Conservation (phyloP, 2,888 invertebrate genomes). For the Tetragonula carbonaria region DNA sequence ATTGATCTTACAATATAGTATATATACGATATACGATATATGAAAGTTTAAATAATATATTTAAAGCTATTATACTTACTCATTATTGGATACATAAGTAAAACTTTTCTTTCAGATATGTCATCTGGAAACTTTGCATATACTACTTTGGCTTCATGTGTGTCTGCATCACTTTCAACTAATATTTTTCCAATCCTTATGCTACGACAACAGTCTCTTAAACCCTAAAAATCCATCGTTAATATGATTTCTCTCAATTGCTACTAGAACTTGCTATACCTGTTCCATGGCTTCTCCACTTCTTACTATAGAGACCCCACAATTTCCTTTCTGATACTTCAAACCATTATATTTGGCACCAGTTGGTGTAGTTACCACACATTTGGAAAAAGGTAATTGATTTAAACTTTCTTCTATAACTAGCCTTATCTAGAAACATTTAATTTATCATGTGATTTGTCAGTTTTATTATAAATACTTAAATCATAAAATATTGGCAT, state of each 20-base stretch:
- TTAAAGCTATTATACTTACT: constrained; percentile 85
- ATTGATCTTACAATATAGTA: constrained; percentile 54
- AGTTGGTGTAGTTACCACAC: constrained; percentile 96
- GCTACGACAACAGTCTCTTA: constrained; percentile 98
- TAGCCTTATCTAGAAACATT: constrained; percentile 89
- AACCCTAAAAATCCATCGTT: constrained; percentile 85
- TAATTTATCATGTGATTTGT: neutral
- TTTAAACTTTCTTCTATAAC: constrained; percentile 99
- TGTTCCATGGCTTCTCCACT: constrained; percentile 99
- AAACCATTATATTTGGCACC: constrained; percentile 95
- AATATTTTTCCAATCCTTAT: constrained; percentile 99
- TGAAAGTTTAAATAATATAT: neutral
- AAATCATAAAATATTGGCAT: neutral
- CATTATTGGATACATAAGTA: constrained; percentile 99
- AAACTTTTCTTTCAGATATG: constrained; percentile 93
- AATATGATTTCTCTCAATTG: neutral
- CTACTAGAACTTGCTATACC: constrained; percentile 78
- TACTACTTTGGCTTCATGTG: constrained; percentile 97
- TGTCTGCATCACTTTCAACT: constrained; percentile 97
- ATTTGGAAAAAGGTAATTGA: constrained; percentile 96
- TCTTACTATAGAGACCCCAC: constrained; percentile 98
- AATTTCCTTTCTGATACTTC: constrained; percentile 98
- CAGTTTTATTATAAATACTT: neutral
- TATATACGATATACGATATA: neutral
- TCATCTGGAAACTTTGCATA: constrained; percentile 99